Conservation (phyloP, 2,888 invertebrate genomes). For the Zootermopsis nevadensis region DNA sequence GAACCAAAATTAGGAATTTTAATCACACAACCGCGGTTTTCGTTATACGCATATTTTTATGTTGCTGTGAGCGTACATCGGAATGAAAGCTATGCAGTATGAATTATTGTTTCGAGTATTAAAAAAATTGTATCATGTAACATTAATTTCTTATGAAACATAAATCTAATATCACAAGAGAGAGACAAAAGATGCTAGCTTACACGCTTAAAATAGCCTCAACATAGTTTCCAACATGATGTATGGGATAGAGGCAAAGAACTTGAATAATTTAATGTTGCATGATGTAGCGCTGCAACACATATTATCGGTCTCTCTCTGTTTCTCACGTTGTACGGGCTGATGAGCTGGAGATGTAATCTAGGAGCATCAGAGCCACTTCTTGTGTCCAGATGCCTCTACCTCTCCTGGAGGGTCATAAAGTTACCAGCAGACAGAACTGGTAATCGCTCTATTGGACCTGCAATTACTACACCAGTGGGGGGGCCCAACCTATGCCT, state of each 20-base stretch:
- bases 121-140: slow-evolving; percentile 33
- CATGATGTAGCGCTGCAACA: not conserved
- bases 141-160: slow-evolving; percentile 32
- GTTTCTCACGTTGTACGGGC: not conserved
- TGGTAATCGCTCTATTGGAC: slow-evolving; percentile 50
- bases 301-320: slow-evolving; percentile 24
- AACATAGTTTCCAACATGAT: slow-evolving; percentile 20
- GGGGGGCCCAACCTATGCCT: slow-evolving; percentile 55
- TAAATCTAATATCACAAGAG: slow-evolving; percentile 32
- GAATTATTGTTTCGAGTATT: slow-evolving; percentile 8
- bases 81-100: not conserved
- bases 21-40: too few relatives aligned
- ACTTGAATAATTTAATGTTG: slow-evolving; percentile 38
- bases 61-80: not conserved
- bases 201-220: slow-evolving; percentile 12
- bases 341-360: slow-evolving; percentile 36
- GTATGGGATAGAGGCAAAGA: slow-evolving; percentile 29
- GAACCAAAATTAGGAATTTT: too few relatives aligned
- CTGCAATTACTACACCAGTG: slow-evolving; percentile 48
- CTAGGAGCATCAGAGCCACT: slow-evolving; percentile 10
- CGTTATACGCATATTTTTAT: slow-evolving; percentile 1
- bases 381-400: slow-evolving; percentile 19
- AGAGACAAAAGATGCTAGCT: not conserved
- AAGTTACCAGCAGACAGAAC: slow-evolving; percentile 39
- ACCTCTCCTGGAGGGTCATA: slow-evolving; percentile 16